Conservation (phyloP, 2,797 vertebrate species). For the Distichodus sexfasciatus region DNA sequence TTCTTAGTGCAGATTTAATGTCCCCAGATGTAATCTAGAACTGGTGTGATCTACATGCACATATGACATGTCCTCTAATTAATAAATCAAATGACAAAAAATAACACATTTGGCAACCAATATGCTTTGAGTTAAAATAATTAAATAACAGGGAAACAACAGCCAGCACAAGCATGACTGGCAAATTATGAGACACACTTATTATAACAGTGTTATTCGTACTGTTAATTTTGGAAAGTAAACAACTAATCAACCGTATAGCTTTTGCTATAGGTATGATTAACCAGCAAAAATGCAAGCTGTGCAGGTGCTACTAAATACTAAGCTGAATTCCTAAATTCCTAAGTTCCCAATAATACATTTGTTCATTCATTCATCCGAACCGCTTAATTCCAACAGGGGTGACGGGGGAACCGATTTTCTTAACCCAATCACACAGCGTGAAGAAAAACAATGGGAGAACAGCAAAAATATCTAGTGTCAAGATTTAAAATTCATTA, state of each 20-base stretch:
- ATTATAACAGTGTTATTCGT: constrained; percentile 24
- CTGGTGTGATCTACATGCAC: no score
- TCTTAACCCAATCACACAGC: no score
- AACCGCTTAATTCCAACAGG: no score
- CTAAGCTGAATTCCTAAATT: background rate
- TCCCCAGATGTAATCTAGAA: no score
- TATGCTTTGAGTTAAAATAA: background rate
- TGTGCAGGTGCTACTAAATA: constrained; percentile 1
- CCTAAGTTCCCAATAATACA: background rate
- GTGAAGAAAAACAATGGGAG: background rate
- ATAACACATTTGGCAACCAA: constrained; percentile 16
- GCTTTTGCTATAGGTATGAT: no score
- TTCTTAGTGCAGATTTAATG: no score
- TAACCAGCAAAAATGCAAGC: background rate
- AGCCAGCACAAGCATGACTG: constrained; percentile 1
- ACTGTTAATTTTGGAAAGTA: constrained; percentile 10
- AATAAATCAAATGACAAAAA: constrained; percentile 3
- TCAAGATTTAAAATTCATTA: no score
- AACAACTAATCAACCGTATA: no score
- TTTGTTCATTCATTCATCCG: no score
- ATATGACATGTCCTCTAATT: background rate
- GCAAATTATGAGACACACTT: background rate
- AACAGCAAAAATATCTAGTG: background rate
- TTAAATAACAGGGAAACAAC: constrained; percentile 6
- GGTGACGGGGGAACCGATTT: no score